phyloP scores from a whole-genome alignment of 2,888 invertebrate species.

The Drosophila melanosoma region DNA sequence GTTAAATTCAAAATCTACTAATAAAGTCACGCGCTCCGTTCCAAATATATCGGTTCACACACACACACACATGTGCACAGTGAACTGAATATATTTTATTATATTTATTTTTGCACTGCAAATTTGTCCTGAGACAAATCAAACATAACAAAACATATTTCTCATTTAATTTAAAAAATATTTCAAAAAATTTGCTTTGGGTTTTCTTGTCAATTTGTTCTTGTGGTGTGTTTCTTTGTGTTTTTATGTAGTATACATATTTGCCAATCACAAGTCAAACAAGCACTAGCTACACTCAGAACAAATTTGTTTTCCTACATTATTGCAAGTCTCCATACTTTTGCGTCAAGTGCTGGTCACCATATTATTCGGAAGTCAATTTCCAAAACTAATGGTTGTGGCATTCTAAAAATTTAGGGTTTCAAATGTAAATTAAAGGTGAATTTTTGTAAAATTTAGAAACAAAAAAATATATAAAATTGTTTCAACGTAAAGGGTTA shows the following conservation, averaged over 20 bases:
- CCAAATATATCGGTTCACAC: background rate
- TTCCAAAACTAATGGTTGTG: background rate
- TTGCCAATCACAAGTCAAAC: background rate
- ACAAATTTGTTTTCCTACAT: background rate
- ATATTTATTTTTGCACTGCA: background rate
- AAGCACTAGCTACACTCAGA: background rate
- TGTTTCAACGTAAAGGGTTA: too few relatives aligned
- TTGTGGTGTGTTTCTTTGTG: background rate
- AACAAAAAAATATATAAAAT: too few relatives aligned
- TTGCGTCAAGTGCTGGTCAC: background rate
- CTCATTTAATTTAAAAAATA: background rate
- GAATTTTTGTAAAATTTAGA: too few relatives aligned
- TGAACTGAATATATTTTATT: background rate
- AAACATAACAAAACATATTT: background rate
- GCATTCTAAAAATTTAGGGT: background rate
- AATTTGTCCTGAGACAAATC: background rate
- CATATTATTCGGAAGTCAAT: background rate
- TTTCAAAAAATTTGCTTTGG: background rate
- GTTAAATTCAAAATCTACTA: background rate
- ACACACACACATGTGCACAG: background rate
- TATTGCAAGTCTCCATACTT: background rate
- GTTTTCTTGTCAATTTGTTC: background rate
- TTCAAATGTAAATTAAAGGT: background rate
- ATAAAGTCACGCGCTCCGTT: background rate
- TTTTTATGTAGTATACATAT: background rate